Conservation (phyloP, 2,888 invertebrate species). For the Diadegma fenestrale region DNA sequence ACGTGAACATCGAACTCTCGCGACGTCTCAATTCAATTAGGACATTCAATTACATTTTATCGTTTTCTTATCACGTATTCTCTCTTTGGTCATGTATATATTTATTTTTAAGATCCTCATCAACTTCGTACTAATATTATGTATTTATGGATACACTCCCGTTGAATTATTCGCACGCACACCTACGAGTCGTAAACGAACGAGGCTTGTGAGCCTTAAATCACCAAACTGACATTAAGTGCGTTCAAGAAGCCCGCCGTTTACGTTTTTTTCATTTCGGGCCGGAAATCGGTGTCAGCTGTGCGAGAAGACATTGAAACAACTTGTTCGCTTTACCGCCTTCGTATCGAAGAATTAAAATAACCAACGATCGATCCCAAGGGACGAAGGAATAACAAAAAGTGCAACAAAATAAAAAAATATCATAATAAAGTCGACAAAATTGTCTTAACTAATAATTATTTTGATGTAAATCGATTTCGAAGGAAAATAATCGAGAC, state of each 20-base stretch:
- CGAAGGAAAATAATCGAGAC: not conserved
- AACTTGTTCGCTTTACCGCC: not conserved
- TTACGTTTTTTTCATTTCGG: slow-evolving; percentile 19
- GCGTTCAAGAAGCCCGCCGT: slow-evolving; percentile 32
- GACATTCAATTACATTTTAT: not conserved
- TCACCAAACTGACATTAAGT: slow-evolving; percentile 57
- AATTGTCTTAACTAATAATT: not conserved
- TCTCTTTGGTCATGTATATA: not conserved
- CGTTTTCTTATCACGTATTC: not conserved
- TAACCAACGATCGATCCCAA: no score
- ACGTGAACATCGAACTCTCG: not conserved
- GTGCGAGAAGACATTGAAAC: slow-evolving; percentile 8
- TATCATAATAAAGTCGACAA: not conserved
- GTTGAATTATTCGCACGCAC: slow-evolving; percentile 51
- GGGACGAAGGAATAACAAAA: no score
- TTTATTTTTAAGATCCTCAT: slow-evolving; percentile 14
- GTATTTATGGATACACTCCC: slow-evolving; percentile 14
- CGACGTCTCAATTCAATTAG: not conserved
- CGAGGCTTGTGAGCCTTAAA: slow-evolving; percentile 56
- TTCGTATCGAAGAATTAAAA: not conserved
- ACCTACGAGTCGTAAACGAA: slow-evolving; percentile 61
- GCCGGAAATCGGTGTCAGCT: slow-evolving; percentile 45
- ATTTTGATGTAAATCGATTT: not conserved
- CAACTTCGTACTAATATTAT: slow-evolving; percentile 20
- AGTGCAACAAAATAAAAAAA: no score